Base-by-base conservation (phyloP, 2,113 vertebrate genomes). In the Apteryx owenii region DNA sequence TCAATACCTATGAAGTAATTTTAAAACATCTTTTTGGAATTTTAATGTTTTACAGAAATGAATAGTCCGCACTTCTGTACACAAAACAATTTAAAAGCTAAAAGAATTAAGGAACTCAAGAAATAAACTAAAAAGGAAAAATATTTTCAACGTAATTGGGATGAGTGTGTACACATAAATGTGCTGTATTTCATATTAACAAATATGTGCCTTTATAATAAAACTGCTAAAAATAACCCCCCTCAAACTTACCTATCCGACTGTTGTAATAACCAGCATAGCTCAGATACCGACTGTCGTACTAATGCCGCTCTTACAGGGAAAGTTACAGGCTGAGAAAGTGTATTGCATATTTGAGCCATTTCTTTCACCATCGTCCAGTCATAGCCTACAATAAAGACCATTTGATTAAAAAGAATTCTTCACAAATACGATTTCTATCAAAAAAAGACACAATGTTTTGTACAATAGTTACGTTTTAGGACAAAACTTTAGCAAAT, bases 361-460 rank as follows among this genome's bases (percentile, higher is more conserved):
- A 99, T 99, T 93, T 97, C 96, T 64, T 96, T 98, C 93, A 99
- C 98, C 99, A 99, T 99, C 31, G 97, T 94, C 99, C 99, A 99
- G 66, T 97, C 99, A 95, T 99, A 99, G 16, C 99, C 99, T 99
- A 53, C 72, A 91, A 94, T 15, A 78, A 89, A 81, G 94, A 91
- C 10, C 36, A 33, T 42, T 12, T 72, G 64, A 68, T 87, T 38
- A 61, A 12, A 80, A 50, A 87, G 17, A 62, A 58, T 51, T 70
- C 17, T 22, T 87, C 44, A 54, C 40, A 61, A 44, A 77, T 10
- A 66, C 19, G 17, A 9, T 5, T n/a, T 8, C 33, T 42, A 16
- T 44, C 40, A 56, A 26, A 56, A 56, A 36, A 77, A 58, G 36
- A 68, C 19, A 56, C 28, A 16, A 29, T 29, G 4, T 60, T 25